Percentiles rank a stretch among this genome's conserved stretches.
Evolutionary conservation across 2,113 vertebrate species (phyloP).

Genomic region (Corydoras sp.): DNA sequence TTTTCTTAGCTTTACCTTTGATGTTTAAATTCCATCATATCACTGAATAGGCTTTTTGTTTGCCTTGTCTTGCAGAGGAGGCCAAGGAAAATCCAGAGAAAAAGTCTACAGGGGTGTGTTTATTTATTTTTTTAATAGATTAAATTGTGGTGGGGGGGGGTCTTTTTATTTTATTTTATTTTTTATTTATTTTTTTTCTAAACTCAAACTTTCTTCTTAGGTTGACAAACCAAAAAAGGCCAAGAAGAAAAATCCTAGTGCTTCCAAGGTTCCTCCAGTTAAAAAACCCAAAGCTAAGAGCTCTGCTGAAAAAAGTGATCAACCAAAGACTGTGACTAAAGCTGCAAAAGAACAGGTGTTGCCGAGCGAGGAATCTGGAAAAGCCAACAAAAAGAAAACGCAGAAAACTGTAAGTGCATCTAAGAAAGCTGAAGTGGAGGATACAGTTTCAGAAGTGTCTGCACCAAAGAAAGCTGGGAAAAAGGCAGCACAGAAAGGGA

Average conservation of each 20-base stretch:
- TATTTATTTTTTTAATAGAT: slow-evolving; percentile 7
- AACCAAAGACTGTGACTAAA: slow-evolving; percentile 33
- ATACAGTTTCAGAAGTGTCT: not conserved
- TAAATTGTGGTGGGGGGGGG: no score
- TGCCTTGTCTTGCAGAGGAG: slow-evolving; percentile 13
- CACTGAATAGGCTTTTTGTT: not conserved
- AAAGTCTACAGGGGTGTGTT: slow-evolving; percentile 26
- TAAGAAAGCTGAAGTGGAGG: not conserved
- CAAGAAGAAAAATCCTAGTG: not conserved
- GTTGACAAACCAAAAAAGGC: slow-evolving; percentile 39
- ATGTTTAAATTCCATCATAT: not conserved
- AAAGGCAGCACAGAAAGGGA: slow-evolving; percentile 9
- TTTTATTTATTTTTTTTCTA: not conserved
- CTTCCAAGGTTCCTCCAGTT: slow-evolving; percentile 49
- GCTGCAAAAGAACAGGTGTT: no score
- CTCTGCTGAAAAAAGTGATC: not conserved
- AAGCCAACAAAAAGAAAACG: not conserved
- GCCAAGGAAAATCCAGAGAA: slow-evolving; percentile 27
- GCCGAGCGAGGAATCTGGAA: not conserved
- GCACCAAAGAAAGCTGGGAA: slow-evolving; percentile 17
- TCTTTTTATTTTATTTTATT: not conserved
- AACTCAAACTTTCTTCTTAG: slow-evolving; percentile 28
- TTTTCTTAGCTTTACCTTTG: not conserved
- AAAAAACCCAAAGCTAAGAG: slow-evolving; percentile 62
- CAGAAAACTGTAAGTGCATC: slow-evolving; percentile 1